These are phyloP conservation scores for Siderastrea siderea DNA, from an alignment of 92 coral and sea anemone species.

Conservation along the genomic window DNA sequence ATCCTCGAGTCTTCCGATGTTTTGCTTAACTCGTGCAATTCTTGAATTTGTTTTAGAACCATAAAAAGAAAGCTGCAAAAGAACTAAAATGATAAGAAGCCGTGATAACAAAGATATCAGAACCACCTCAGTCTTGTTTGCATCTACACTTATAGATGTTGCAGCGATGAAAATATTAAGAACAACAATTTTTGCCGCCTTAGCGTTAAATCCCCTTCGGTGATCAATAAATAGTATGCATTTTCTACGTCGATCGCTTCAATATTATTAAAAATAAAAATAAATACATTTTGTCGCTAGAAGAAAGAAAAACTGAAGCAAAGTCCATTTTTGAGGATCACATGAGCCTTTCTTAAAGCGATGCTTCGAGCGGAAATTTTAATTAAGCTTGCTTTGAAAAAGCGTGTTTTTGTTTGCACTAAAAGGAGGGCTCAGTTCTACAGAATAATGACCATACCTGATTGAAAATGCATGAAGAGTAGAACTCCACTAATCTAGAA, in stretches of 20 bases:
- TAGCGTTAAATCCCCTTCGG: neutral
- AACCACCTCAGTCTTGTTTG: neutral
- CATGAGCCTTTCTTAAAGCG: neutral
- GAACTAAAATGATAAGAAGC: neutral
- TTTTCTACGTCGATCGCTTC: neutral
- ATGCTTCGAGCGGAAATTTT: neutral
- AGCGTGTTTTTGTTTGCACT: conserved; percentile 3
- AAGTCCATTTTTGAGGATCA: neutral
- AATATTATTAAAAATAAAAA: neutral
- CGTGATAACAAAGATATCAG: neutral
- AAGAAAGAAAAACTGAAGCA: neutral
- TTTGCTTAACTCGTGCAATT: no score
- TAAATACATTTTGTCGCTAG: neutral
- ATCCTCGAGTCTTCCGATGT: neutral
- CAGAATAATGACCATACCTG: conserved; percentile 13
- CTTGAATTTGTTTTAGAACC: no score
- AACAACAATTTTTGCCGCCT: neutral
- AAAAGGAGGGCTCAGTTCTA: neutral
- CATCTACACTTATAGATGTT: neutral
- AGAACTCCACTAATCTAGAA: conserved; percentile 4
- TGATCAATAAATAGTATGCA: neutral
- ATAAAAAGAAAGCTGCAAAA: neutral
- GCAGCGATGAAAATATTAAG: neutral
- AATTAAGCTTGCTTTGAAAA: neutral
- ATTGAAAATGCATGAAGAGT: conserved; percentile 8